Conservation (phyloP, 1,140 invertebrate genomes). For the Sarcophaga bullata region DNA sequence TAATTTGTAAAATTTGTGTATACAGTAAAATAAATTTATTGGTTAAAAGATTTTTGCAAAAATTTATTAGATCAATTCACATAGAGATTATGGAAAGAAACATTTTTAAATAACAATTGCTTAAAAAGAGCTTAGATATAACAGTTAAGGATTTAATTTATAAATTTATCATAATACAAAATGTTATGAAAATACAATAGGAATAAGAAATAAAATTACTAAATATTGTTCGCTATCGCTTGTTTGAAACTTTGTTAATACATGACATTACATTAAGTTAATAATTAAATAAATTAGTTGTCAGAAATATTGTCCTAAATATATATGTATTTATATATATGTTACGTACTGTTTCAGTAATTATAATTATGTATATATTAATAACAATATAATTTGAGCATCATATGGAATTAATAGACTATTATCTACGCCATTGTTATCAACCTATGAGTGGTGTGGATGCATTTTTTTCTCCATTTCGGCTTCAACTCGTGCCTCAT, state of each 20-base stretch:
- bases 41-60: background rate
- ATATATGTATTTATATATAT: conserved; percentile 21
- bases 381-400: background rate
- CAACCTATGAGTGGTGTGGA: conserved; percentile 66
- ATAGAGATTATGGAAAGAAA: background rate
- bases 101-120: too few species aligned
- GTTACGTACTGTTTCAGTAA: background rate
- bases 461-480: conserved; percentile 76
- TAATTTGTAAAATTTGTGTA: too few species aligned
- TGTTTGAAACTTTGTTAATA: background rate
- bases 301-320: conserved; percentile 34
- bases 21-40: background rate
- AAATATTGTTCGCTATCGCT: background rate
- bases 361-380: background rate
- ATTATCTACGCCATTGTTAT: background rate
- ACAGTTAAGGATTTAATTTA: background rate
- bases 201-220: conserved; percentile 12
- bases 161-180: background rate
- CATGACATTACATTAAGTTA: background rate
- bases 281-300: background rate
- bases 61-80: background rate
- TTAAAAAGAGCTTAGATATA: too few species aligned
- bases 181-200: background rate
- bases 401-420: conserved; percentile 1
- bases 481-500: conserved; percentile 72